These are phyloP conservation scores for Drosophila busckii DNA, from an alignment of 1,140 invertebrate genomes.

Conservation along the genomic window DNA sequence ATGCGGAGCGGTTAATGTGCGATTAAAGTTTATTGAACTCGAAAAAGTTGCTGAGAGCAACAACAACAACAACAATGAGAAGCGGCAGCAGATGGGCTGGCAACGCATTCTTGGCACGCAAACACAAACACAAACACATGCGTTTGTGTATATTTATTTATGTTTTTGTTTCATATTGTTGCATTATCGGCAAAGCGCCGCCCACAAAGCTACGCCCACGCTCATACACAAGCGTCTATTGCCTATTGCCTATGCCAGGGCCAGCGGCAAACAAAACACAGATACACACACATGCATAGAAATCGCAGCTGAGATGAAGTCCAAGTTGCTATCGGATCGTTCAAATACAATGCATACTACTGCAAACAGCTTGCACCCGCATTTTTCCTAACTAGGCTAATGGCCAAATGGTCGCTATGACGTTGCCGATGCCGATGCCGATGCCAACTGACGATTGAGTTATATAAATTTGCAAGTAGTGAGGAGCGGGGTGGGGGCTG, in stretches of 20 bases:
- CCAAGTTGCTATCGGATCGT: constrained; percentile 12
- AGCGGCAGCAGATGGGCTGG: neutral
- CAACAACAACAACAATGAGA: constrained; percentile 14
- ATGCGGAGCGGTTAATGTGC: constrained; percentile 40
- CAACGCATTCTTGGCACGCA: constrained; percentile 42
- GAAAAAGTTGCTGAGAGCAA: constrained; percentile 2
- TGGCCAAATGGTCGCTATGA: no score
- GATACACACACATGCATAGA: no score
- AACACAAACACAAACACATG: constrained; percentile 35
- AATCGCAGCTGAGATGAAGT: constrained; percentile 20
- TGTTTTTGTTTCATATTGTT: constrained; percentile 31
- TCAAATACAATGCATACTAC: neutral
- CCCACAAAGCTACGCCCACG: neutral
- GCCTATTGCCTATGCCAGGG: constrained; percentile 2
- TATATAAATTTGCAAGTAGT: neutral
- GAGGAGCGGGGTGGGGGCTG: neutral
- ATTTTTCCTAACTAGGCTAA: constrained; percentile 29
- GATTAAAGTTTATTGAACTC: constrained; percentile 66
- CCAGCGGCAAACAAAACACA: constrained; percentile 9
- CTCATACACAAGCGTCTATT: no score
- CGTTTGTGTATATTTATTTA: constrained; percentile 34
- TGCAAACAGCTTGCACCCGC: no score
- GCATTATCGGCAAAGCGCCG: constrained; percentile 16
- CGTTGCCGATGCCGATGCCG: constrained; percentile 16
- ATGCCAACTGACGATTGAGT: constrained; percentile 18